phyloP scores from a whole-genome alignment of 2,888 invertebrate species.

The Schizotus pectinicornis region DNA sequence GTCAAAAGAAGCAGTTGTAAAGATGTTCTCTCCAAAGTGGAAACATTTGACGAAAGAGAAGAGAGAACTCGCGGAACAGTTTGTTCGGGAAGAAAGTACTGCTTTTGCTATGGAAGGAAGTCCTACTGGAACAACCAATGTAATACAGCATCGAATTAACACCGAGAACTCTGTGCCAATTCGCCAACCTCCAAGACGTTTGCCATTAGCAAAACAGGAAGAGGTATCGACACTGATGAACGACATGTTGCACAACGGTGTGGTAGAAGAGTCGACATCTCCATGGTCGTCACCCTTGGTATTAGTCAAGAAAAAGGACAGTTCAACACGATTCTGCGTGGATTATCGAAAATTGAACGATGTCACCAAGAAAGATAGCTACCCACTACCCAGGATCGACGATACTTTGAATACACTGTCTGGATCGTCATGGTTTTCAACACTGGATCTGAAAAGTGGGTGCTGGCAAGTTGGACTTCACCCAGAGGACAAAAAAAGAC shows the following conservation, averaged over 20 bases:
- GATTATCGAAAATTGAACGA: slow-evolving; percentile 29
- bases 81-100: no score
- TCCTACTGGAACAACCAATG: no score
- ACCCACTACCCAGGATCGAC: slow-evolving; percentile 23
- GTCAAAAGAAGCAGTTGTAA: no score
- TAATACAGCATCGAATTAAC: no score
- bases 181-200: background rate
- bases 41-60: no score
- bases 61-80: no score
- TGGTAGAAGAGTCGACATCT: background rate
- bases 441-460: slow-evolving; percentile 29
- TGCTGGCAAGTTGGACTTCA: slow-evolving; percentile 32
- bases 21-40: no score
- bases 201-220: background rate
- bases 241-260: background rate
- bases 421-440: slow-evolving; percentile 25
- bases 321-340: slow-evolving; percentile 32
- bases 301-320: slow-evolving; percentile 31
- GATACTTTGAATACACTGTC: slow-evolving; percentile 35
- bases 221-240: background rate
- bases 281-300: slow-evolving; percentile 21
- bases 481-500: slow-evolving; percentile 33
- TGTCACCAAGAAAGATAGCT: slow-evolving; percentile 28
- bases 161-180: no score
- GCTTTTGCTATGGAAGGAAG: no score